Evolutionary conservation across 1,140 invertebrate genomes (phyloP).

Genomic region (Musca domestica): DNA sequence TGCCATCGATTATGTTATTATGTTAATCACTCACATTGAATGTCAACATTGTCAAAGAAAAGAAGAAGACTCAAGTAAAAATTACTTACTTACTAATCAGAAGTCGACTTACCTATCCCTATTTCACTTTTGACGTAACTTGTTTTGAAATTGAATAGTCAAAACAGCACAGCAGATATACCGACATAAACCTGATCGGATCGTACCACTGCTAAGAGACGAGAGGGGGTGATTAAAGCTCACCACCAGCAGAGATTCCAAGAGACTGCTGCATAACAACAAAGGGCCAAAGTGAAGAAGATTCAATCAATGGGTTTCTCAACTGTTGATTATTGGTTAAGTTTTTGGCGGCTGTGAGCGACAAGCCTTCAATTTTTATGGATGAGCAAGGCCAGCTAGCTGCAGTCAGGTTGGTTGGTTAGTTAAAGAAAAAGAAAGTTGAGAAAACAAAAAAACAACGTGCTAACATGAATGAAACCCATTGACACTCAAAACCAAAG

Average conservation of each 20-base stretch:
- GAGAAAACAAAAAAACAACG: not conserved
- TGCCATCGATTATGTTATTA: no score
- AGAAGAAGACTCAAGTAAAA: no score
- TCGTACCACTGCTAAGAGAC: no score
- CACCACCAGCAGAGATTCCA: not conserved
- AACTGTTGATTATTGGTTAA: not conserved
- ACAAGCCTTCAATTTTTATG: no score
- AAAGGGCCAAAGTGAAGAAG: conserved; percentile 1
- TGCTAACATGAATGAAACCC: not conserved
- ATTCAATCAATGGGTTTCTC: not conserved
- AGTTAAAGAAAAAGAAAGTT: not conserved
- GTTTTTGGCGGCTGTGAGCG: no score
- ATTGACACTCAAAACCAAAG: not conserved
- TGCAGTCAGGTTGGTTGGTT: not conserved
- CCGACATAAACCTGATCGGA: no score
- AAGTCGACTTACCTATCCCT: no score
- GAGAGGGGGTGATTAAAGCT: not conserved
- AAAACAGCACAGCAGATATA: not conserved
- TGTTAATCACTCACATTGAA: no score
- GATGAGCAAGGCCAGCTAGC: not conserved
- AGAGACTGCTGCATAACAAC: not conserved
- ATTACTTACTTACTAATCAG: no score
- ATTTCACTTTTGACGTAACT: conserved; percentile 15
- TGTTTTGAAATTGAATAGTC: not conserved
- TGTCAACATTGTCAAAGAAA: no score